Base-by-base conservation (phyloP, 2,888 invertebrate species). In the Ormyrus labotus region DNA sequence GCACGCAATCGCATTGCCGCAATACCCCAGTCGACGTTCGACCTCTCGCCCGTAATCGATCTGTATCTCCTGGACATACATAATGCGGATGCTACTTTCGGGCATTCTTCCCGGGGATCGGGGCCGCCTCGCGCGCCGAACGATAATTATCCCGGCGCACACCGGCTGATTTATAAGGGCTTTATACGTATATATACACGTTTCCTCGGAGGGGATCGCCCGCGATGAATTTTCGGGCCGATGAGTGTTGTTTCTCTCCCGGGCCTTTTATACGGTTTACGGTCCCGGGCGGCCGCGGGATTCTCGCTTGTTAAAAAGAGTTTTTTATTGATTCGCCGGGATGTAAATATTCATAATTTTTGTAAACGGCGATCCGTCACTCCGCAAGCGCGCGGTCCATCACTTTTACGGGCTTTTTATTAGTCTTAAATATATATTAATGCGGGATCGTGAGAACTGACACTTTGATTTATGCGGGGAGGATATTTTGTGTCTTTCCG, bases 11-110 rank as follows among this genome's bases (percentile, higher is more conserved):
- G 34, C 34, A 34, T 34, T 34, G 34, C 34, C 34, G 34, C 34
- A 34, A 34, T 34, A 34, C 34, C 34, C 34, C 34, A 34, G 34
- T 34, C 34, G 34, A 34, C 34, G 34, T 34, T 69, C 57, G n/a
- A 34, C n/a, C n/a, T 34, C 34, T 34, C 34, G 34, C 34, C 34
- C 34, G 34, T 4, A 34, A 34, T 34, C 34, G 11, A 53, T 68
- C 34, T 4, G 34, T 34, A 34, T 34, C 34, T 34, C 50, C 61
- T 77, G 78, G 70, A 81, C 69, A 83, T 72, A 83, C 79, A 82
- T 76, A 85, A 83, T 68, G 68, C 64, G 81, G 58, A 11, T 53
- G 58, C 61, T 67, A 58, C 61, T 68, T 68, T 68, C 11, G 61
- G 34, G 13, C 11, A 69, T 68, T 69, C 9, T 69, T 61, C 19